Percentiles rank a stretch among this genome's conserved stretches.
phyloP scores from a whole-genome alignment of 2,113 vertebrate species.

The Astur gentilis region DNA sequence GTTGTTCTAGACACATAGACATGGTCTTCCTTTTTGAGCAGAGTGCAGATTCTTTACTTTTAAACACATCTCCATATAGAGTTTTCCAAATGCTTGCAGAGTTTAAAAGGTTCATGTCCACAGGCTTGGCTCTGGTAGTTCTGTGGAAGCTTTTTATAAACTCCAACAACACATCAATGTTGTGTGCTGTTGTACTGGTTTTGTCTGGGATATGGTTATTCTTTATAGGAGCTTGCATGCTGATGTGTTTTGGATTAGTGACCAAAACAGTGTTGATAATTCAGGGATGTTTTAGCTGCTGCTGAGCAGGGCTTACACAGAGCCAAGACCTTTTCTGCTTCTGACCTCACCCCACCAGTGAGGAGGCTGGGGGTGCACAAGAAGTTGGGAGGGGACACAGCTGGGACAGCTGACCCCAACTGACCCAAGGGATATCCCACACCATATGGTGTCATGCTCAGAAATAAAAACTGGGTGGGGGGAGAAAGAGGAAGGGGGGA shows the following conservation, averaged over 20 bases:
- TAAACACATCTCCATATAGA: too few species aligned
- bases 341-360: not conserved
- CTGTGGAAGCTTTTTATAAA: too few species aligned
- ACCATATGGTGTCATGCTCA: accelerated
- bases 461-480: not conserved
- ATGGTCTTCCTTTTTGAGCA: too few species aligned
- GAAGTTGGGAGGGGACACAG: not conserved
- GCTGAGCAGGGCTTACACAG: too few species aligned
- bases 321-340: not conserved
- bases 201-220: not conserved
- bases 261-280: not conserved
- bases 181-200: not conserved
- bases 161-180: too few species aligned
- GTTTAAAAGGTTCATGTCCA: too few species aligned
- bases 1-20: too few species aligned
- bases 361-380: not conserved
- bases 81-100: too few species aligned
- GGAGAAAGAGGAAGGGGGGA: too few species aligned
- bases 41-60: too few species aligned
- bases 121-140: too few species aligned
- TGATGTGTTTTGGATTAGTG: not conserved
- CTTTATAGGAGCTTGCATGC: accelerated
- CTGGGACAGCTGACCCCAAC: not conserved
- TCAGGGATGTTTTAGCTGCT: accelerated
- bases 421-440: not conserved